Conservation (phyloP, 2,797 vertebrate genomes). For the Micrastur ruficollis region DNA sequence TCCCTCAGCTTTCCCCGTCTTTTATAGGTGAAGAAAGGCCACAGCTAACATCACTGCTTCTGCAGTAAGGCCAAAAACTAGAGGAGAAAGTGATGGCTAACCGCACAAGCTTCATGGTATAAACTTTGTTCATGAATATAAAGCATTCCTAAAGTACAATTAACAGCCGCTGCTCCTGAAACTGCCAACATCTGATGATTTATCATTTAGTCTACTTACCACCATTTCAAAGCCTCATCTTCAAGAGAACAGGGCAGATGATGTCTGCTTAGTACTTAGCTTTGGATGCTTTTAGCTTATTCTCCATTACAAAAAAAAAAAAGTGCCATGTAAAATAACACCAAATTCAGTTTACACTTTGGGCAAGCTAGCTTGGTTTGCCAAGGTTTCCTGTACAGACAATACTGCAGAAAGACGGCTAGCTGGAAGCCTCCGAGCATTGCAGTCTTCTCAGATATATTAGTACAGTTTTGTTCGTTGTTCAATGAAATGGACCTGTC, state of each 20-base stretch:
- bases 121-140: not conserved
- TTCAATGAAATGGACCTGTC: not conserved
- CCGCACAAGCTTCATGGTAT: not conserved
- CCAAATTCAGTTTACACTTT: not conserved
- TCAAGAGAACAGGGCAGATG: not conserved
- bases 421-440: not conserved
- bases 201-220: not conserved
- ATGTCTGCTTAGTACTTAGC: not conserved
- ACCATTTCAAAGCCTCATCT: slow-evolving; percentile 38
- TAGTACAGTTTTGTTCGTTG: not conserved
- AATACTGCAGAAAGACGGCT: not conserved
- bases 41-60: slow-evolving; percentile 5
- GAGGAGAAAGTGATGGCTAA: slow-evolving; percentile 33
- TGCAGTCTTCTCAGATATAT: not conserved
- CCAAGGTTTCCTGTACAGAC: not conserved
- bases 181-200: not conserved
- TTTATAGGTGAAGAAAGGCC: slow-evolving; percentile 48
- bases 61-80: slow-evolving; percentile 6
- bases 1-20: not conserved
- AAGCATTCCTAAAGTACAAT: not conserved
- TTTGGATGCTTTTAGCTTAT: not conserved
- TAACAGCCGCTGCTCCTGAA: not conserved
- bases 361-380: not conserved
- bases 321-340: not conserved
- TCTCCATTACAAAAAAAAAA: not conserved